Evolutionary conservation across 2,888 invertebrate genomes (phyloP).

Genomic region (Slavum lentiscoides): DNA sequence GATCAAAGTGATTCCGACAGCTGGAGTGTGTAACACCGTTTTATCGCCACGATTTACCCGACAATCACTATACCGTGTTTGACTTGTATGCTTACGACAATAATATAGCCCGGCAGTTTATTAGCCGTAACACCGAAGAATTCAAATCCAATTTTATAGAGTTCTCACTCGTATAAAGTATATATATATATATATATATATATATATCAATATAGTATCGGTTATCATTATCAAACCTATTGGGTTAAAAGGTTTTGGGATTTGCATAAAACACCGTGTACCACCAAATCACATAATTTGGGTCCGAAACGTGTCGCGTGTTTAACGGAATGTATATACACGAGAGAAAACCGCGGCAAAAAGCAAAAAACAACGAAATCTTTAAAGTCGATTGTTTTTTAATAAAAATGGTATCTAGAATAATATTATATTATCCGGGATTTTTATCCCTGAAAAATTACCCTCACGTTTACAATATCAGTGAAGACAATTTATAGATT

Average conservation of each 20-base stretch:
- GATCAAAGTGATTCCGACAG: conserved; percentile 1
- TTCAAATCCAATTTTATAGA: background rate
- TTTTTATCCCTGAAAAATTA: no score
- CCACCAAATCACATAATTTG: conserved; percentile 5
- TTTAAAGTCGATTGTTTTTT: no score
- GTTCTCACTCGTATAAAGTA: background rate
- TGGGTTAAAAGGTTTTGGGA: conserved; percentile 36
- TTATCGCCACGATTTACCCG: conserved; percentile 22
- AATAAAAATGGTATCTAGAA: no score
- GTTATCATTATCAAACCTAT: background rate
- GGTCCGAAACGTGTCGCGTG: background rate
- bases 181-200: no score
- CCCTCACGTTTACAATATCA: no score
- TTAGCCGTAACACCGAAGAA: conserved; percentile 5
- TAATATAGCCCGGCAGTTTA: conserved; percentile 7
- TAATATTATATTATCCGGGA: no score
- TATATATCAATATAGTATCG: no score
- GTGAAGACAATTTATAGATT: no score
- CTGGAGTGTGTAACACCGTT: background rate
- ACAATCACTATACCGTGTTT: background rate
- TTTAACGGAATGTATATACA: background rate
- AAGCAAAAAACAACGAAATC: no score
- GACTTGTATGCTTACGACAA: conserved; percentile 11
- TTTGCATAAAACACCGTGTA: conserved; percentile 12
- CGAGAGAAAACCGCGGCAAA: background rate